These are phyloP conservation scores for Gasteruption jaculator DNA, from an alignment of 2,888 invertebrate genomes.

Conservation along the genomic window DNA sequence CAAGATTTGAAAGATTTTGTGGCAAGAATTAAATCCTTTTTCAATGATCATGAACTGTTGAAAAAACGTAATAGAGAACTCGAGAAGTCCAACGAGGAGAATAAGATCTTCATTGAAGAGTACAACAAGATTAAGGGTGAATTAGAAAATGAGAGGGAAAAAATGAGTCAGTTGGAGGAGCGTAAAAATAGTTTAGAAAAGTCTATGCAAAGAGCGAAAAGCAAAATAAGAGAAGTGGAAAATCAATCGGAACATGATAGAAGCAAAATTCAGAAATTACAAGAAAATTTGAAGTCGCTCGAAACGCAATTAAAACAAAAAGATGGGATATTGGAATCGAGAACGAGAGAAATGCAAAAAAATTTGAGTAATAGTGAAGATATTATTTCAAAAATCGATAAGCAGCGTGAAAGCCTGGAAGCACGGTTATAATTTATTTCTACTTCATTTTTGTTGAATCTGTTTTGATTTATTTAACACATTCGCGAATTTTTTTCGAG, in stretches of 20 bases:
- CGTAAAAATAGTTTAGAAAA: constrained; percentile 24
- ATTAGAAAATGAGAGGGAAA: constrained; percentile 28
- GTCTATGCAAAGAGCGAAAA: constrained; percentile 28
- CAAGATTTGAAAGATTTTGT: constrained; percentile 20
- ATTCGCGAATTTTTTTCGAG: no score
- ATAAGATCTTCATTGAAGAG: no score
- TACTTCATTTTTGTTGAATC: not conserved
- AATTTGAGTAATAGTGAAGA: constrained; percentile 32
- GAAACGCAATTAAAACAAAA: constrained; percentile 35
- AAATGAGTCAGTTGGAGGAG: constrained; percentile 26
- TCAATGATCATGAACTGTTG: constrained; percentile 1
- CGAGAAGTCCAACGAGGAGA: no score
- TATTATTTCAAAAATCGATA: constrained; percentile 33
- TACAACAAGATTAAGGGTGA: no score
- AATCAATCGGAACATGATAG: constrained; percentile 23
- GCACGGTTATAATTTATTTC: constrained; percentile 28
- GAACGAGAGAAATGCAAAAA: constrained; percentile 33
- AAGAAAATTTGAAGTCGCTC: constrained; percentile 26
- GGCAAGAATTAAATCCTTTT: constrained; percentile 14
- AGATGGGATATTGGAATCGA: constrained; percentile 28
- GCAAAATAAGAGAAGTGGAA: constrained; percentile 33
- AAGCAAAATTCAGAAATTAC: constrained; percentile 29
- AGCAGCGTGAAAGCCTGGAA: constrained; percentile 37
- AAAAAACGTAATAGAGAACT: no score
- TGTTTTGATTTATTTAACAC: no score